Conservation (phyloP, 2,888 invertebrate genomes). For the Furcula furcula region DNA sequence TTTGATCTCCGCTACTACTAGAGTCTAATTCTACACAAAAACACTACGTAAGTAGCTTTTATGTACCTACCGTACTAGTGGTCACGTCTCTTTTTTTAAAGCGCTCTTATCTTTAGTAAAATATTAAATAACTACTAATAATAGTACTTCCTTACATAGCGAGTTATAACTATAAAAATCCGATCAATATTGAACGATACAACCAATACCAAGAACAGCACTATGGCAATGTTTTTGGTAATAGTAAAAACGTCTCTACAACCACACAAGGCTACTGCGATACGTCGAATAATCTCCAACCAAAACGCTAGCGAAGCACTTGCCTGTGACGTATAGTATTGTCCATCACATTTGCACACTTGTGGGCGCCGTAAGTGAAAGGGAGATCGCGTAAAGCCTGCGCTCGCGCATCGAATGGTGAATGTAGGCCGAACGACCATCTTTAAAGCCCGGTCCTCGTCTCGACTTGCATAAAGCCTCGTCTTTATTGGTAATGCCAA, state of each 20-base stretch:
- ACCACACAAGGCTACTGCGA: slow-evolving; percentile 51
- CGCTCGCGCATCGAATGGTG: slow-evolving; percentile 70
- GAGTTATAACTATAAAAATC: no score
- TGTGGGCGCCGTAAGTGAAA: slow-evolving; percentile 40
- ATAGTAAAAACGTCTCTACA: slow-evolving; percentile 27
- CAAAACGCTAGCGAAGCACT: slow-evolving; percentile 46
- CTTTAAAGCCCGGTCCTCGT: slow-evolving; percentile 71
- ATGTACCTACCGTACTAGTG: no score
- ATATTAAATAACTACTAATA: no score
- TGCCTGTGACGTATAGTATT: slow-evolving; percentile 47
- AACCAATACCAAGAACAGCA: neutral
- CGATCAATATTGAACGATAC: no score
- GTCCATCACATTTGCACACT: slow-evolving; percentile 42
- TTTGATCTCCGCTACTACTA: no score
- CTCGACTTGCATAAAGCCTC: slow-evolving; percentile 61
- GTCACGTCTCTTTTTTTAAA: no score
- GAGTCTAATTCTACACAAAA: no score
- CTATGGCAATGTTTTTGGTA: slow-evolving; percentile 2
- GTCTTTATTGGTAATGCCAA: slow-evolving; percentile 41
- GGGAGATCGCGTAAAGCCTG: slow-evolving; percentile 52
- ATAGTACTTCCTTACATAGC: no score
- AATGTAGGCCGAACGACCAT: slow-evolving; percentile 79
- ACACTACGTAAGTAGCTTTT: no score
- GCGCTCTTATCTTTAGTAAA: no score
- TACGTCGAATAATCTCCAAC: slow-evolving; percentile 48